Percentiles rank a stretch among this genome's conserved stretches.
Evolutionary conservation across 2,113 vertebrate genomes (phyloP).

Genomic region (Hydrolagus affinis): DNA sequence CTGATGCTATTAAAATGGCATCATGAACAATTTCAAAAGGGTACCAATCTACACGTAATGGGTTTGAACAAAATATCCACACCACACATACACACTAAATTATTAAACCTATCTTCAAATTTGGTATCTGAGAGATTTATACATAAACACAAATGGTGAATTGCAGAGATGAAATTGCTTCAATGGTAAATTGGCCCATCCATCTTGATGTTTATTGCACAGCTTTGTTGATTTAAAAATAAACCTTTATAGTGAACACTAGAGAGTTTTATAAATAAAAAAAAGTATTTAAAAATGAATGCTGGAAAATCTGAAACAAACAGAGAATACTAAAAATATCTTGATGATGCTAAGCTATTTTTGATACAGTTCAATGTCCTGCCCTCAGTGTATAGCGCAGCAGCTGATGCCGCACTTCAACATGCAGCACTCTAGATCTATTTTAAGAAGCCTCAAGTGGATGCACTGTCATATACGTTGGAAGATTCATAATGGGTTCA

Average conservation of each 20-base stretch:
- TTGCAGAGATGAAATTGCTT: no score
- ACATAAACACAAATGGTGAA: conserved; percentile 45
- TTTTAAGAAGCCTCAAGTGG: conserved; percentile 42
- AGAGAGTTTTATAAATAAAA: no score
- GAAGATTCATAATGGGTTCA: conserved; percentile 47
- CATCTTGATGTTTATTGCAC: background rate
- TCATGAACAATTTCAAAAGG: background rate
- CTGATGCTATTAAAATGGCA: background rate
- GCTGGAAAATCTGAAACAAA: background rate
- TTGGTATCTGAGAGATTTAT: no score
- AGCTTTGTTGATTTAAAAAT: background rate
- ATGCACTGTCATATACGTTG: conserved; percentile 36
- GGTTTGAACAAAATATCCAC: background rate
- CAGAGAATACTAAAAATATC: conserved; percentile 34
- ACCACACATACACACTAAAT: background rate
- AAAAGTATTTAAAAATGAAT: no score
- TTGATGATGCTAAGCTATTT: background rate
- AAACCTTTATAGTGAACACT: conserved; percentile 34
- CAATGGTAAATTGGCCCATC: no score
- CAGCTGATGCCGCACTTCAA: conserved; percentile 47
- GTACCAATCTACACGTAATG: background rate
- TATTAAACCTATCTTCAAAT: no score
- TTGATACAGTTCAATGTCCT: conserved; percentile 38
- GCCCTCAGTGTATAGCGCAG: conserved; percentile 42
- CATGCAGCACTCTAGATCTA: conserved; percentile 49